Conservation (phyloP, 2,113 vertebrate species). For the Ivindomyrus marchei region DNA sequence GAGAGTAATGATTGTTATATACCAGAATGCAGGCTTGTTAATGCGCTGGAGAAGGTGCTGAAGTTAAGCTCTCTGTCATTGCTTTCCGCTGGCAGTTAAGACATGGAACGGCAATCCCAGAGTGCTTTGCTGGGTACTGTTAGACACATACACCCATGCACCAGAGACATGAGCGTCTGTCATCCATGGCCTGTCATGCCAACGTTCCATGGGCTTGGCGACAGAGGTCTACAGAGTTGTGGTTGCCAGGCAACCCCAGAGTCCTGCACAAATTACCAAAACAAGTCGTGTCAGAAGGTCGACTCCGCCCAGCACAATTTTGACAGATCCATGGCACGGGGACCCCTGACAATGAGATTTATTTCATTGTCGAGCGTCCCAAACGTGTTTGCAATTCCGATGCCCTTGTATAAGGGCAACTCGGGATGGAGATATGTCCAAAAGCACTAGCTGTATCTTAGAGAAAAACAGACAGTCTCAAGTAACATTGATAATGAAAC, state of each 20-base stretch:
- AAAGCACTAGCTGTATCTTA: background rate
- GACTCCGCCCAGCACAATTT: background rate
- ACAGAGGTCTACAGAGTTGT: conserved; percentile 7
- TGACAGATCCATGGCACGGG: background rate
- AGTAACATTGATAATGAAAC: background rate
- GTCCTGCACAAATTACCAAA: conserved; percentile 19
- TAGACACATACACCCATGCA: background rate
- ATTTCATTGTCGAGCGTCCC: background rate
- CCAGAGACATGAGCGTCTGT: background rate
- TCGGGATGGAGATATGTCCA: background rate
- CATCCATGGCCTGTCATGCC: background rate
- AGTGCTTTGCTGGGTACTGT: background rate
- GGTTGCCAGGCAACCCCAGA: conserved; percentile 21
- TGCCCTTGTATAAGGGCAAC: background rate
- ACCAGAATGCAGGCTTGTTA: background rate
- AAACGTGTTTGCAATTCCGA: background rate
- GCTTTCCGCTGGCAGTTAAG: background rate
- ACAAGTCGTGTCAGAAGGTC: background rate
- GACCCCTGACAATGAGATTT: background rate
- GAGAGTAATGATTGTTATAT: background rate
- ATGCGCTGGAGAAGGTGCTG: background rate
- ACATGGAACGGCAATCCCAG: background rate
- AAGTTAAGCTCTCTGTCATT: background rate
- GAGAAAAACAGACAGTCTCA: background rate
- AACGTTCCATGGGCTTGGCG: conserved; percentile 11